phyloP scores from a whole-genome alignment of 2,113 vertebrate species.

The Nothoprocta pentlandii region DNA sequence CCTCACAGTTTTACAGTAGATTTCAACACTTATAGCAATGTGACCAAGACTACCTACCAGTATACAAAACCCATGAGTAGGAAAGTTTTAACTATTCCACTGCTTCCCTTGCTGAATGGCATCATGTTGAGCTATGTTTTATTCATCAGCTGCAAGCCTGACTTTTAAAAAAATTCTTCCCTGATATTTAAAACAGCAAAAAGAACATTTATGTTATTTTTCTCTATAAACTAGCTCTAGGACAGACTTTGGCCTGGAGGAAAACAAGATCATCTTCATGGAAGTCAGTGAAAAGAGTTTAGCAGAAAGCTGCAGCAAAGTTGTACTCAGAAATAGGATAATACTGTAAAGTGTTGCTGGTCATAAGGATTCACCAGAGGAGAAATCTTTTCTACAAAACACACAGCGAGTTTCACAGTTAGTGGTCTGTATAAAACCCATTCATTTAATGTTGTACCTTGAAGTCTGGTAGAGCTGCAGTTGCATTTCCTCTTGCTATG shows the following conservation, averaged over 20 bases:
- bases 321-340: background rate
- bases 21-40: background rate
- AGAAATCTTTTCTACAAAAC: background rate
- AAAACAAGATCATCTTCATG: background rate
- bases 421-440: background rate
- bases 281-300: background rate
- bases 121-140: conserved; percentile 49
- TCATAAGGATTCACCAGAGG: background rate
- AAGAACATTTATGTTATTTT: conserved; percentile 15
- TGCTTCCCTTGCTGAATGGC: conserved; percentile 32
- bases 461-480: background rate
- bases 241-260: background rate
- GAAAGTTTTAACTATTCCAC: conserved; percentile 58
- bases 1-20: background rate
- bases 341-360: background rate
- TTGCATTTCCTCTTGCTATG: background rate
- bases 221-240: background rate
- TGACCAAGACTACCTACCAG: background rate
- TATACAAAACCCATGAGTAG: background rate
- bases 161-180: conserved; percentile 6
- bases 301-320: background rate
- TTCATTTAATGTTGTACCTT: background rate
- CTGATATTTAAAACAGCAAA: conserved; percentile 5
- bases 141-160: conserved; percentile 49
- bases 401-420: background rate